phyloP scores from a whole-genome alignment of 2,113 vertebrate genomes.

The Pseudorhombus dupliciocellatus region DNA sequence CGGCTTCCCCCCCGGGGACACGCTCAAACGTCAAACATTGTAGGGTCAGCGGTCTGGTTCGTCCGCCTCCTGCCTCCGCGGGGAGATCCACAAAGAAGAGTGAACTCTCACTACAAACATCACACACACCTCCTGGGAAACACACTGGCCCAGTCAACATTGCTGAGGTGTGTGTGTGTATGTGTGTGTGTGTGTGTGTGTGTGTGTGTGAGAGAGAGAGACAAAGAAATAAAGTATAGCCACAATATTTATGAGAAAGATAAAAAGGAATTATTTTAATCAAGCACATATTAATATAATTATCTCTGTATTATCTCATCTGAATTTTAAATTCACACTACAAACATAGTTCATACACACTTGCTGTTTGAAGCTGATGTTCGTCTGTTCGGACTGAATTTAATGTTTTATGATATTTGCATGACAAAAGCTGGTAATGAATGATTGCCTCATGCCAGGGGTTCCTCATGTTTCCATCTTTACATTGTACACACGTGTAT shows the following conservation, averaged over 20 bases:
- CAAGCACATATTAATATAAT: constrained; percentile 8
- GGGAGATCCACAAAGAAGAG: constrained; percentile 32
- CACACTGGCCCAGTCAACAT: constrained; percentile 31
- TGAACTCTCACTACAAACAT: constrained; percentile 39
- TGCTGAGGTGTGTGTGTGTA: constrained; percentile 7
- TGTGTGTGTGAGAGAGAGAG: background rate
- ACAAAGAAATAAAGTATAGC: background rate
- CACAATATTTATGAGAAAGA: constrained; percentile 11
- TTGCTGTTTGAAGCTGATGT: background rate
- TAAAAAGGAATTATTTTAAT: constrained; percentile 29
- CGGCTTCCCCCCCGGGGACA: background rate
- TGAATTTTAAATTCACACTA: background rate
- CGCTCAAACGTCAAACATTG: constrained; percentile 32
- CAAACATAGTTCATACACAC: background rate
- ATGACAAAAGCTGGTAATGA: no score
- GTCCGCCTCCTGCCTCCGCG: background rate
- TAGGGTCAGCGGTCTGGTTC: constrained; percentile 42
- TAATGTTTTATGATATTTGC: background rate
- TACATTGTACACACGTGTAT: no score
- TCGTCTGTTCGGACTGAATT: background rate
- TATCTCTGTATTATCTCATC: background rate
- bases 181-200: background rate
- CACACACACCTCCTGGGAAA: constrained; percentile 42
- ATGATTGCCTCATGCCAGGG: no score
- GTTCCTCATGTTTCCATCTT: no score